phyloP scores from a whole-genome alignment of 2,888 invertebrate genomes.

The Meloe dianella region DNA sequence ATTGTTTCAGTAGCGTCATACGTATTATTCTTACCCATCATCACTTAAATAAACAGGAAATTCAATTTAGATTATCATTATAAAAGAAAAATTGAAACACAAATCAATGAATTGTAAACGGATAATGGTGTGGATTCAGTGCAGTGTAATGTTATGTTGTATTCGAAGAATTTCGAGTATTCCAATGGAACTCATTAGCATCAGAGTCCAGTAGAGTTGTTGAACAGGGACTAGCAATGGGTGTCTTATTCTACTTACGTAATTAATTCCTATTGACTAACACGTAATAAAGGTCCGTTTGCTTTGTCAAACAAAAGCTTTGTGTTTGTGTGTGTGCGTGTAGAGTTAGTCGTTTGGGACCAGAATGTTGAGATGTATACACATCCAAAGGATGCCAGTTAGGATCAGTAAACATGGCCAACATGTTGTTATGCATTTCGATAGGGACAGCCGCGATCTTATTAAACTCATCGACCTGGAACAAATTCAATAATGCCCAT shows the following conservation, averaged over 20 bases:
- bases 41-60: background rate
- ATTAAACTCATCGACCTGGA: constrained; percentile 43
- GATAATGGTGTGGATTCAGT: background rate
- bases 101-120: background rate
- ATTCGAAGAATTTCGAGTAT: constrained; percentile 12
- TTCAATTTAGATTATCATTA: background rate
- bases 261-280: constrained; percentile 38
- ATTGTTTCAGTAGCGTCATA: constrained; percentile 14
- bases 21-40: background rate
- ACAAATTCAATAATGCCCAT: constrained; percentile 40
- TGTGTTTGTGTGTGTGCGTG: constrained; percentile 14
- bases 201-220: constrained; percentile 31
- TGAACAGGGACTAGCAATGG: constrained; percentile 33
- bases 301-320: constrained; percentile 38
- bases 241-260: constrained; percentile 29
- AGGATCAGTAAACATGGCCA: constrained; percentile 33
- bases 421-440: constrained; percentile 43
- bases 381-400: constrained; percentile 14
- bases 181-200: constrained; percentile 31
- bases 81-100: background rate
- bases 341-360: background rate
- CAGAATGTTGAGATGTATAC: constrained; percentile 13
- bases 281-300: constrained; percentile 21
- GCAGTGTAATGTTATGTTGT: background rate
- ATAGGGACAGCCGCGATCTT: constrained; percentile 41